These are phyloP conservation scores for Eilema griseolum DNA, from an alignment of 2,888 invertebrate genomes.

Conservation along the genomic window DNA sequence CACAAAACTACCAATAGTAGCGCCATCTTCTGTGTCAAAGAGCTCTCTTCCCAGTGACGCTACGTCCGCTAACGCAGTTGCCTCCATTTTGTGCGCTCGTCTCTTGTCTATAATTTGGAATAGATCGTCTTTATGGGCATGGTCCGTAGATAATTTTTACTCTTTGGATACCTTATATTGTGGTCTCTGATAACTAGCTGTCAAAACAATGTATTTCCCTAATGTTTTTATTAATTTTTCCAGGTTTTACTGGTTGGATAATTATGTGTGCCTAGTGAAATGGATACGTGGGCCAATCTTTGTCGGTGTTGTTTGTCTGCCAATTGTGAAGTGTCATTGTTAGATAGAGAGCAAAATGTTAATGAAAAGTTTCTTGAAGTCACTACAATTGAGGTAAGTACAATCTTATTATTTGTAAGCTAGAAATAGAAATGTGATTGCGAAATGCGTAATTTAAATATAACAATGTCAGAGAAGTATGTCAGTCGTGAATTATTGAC, in stretches of 20 bases:
- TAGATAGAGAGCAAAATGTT: slow-evolving; percentile 70
- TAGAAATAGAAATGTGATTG: not conserved
- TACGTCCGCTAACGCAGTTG: slow-evolving; percentile 48
- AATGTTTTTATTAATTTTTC: slow-evolving; percentile 65
- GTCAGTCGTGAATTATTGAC: slow-evolving; percentile 47
- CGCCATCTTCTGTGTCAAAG: slow-evolving; percentile 40
- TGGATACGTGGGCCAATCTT: slow-evolving; percentile 81
- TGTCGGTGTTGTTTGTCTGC: slow-evolving; percentile 83
- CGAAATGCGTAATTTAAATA: slow-evolving; percentile 11
- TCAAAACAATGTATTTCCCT: slow-evolving; percentile 76
- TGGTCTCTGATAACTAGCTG: slow-evolving; percentile 77
- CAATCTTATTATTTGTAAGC: not conserved
- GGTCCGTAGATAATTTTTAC: slow-evolving; percentile 87
- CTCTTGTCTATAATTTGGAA: slow-evolving; percentile 84
- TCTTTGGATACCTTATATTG: slow-evolving; percentile 79
- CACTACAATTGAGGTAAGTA: slow-evolving; percentile 76
- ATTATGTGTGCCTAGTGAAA: slow-evolving; percentile 71
- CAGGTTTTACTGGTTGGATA: slow-evolving; percentile 70
- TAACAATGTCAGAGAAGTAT: slow-evolving; percentile 28
- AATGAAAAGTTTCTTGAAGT: slow-evolving; percentile 76
- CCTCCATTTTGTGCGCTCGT: slow-evolving; percentile 79
- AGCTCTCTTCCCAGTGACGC: slow-evolving; percentile 40
- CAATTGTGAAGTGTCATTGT: slow-evolving; percentile 76
- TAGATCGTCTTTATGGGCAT: slow-evolving; percentile 84
- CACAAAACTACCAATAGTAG: not conserved